Percentiles rank a stretch among this genome's conserved stretches.
These are phyloP conservation scores for Penelope pileata DNA, from an alignment of 2,113 vertebrate genomes.

Conservation along the genomic window DNA sequence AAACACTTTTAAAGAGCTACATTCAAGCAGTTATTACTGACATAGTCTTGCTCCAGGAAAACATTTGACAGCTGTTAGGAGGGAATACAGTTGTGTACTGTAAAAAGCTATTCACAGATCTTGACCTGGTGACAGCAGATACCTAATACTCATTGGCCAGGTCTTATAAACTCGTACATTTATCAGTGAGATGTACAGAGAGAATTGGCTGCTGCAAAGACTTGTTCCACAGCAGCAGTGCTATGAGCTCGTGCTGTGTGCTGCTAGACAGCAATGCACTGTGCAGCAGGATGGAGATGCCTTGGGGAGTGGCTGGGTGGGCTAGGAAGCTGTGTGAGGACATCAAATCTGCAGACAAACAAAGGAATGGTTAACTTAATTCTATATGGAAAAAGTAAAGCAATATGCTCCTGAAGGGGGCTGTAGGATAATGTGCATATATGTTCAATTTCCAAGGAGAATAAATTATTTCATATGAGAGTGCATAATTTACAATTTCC, in stretches of 20 bases:
- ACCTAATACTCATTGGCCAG: rapidly evolving
- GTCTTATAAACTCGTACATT: neutral
- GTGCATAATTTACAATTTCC: neutral
- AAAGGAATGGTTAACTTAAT: neutral
- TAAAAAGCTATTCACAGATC: neutral
- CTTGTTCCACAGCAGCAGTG: neutral
- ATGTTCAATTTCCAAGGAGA: neutral
- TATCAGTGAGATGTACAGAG: neutral
- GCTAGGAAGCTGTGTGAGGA: neutral
- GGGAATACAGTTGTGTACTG: neutral
- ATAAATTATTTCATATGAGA: neutral
- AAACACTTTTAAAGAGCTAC: neutral
- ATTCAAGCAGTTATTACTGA: neutral
- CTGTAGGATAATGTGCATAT: neutral
- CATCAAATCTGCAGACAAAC: neutral
- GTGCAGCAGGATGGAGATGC: rapidly evolving
- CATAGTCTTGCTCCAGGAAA: neutral
- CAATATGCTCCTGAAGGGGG: neutral
- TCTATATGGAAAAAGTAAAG: neutral
- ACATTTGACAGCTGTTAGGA: neutral
- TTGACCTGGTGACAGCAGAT: neutral
- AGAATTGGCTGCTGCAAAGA: neutral
- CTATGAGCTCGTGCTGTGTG: neutral
- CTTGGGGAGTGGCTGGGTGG: rapidly evolving
- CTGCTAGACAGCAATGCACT: rapidly evolving